Base-by-base conservation (phyloP, 2,888 invertebrate species). In the Mesorhabditis spiculigera region DNA sequence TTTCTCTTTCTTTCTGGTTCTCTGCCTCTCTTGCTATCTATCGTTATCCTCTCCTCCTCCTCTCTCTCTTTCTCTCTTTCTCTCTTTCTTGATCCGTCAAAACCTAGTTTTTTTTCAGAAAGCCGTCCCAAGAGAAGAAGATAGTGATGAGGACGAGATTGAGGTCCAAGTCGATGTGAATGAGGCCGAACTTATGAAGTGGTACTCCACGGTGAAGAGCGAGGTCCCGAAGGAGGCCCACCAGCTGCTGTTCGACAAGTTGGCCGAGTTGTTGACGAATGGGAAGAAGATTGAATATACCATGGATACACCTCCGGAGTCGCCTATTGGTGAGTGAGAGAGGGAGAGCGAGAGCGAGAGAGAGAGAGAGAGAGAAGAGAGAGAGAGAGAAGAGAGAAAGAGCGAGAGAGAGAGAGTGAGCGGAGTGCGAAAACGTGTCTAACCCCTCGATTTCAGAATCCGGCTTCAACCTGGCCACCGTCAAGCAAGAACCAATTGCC, bases 241-340 rank as follows among this genome's bases (percentile, higher is more conserved):
- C 3, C 58, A 50, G n/a, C 10, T 13, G n/a, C 3, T 50, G n/a
- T 50, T 50, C 58, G 58, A 50, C n/a, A 10, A 50, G 8, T n/a
- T 50, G 10, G 58, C 58, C 10, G n/a, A 50, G n/a, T 13, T 50
- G 8, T 3, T 50, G 10, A 50, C 8, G 2, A 50, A 50, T 3
- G 58, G 58, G 2, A 69, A 50, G 66, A 71, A 71, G 5, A 16
- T 76, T 61, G 77, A 78, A 42, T 68, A 72, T 67, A 63, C 68
- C n/a, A 68, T 79, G 67, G 80, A 81, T 65, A 81, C 82, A 3
- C 82, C 82, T 10, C 82, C 82, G 5, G 67, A 68, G 41, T 78
- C 78, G 13, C 82, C 82, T 0, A 71, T 58, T 43, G 45, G 41
- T n/a, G 64, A 50, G 5, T 67, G n/a, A 45, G 45, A 41, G n/a